Percentiles rank a stretch among this genome's conserved stretches.
Conservation (phyloP, 2,888 invertebrate genomes). For the Chrysolina oricalcia region DNA sequence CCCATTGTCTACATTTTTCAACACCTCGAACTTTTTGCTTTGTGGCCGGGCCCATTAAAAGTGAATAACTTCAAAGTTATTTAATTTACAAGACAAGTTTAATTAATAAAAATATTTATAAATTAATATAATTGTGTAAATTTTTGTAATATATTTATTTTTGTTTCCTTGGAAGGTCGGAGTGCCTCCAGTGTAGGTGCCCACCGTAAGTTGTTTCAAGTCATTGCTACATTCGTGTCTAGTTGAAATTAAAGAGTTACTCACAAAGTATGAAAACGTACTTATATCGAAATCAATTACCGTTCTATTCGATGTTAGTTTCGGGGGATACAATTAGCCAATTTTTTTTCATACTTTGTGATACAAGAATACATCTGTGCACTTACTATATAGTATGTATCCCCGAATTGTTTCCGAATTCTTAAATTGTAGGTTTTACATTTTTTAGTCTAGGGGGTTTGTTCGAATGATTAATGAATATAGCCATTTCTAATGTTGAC, state of each 20-base stretch:
- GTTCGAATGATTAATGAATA: slow-evolving; percentile 44
- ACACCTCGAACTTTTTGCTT: slow-evolving; percentile 70
- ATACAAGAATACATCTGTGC: slow-evolving; percentile 66
- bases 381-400: slow-evolving; percentile 64
- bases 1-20: slow-evolving; percentile 68
- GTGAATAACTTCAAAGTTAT: slow-evolving; percentile 70
- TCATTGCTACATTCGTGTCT: slow-evolving; percentile 64
- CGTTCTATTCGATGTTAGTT: slow-evolving; percentile 65
- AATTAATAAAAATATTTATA: slow-evolving; percentile 69
- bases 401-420: slow-evolving; percentile 52
- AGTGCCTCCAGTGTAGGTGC: slow-evolving; percentile 53
- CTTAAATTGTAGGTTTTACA: slow-evolving; percentile 64
- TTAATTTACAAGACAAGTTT: slow-evolving; percentile 69
- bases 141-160: slow-evolving; percentile 72
- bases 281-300: slow-evolving; percentile 60
- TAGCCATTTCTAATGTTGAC: not conserved
- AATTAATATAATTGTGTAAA: slow-evolving; percentile 72
- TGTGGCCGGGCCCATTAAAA: slow-evolving; percentile 69
- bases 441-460: slow-evolving; percentile 62
- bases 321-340: slow-evolving; percentile 61
- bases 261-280: slow-evolving; percentile 70
- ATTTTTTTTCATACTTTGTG: slow-evolving; percentile 70
- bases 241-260: slow-evolving; percentile 62
- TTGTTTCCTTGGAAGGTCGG: slow-evolving; percentile 52
- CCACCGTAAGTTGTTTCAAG: slow-evolving; percentile 61